Conservation (phyloP, 2,797 vertebrate genomes). For the Peromyscus nudipes region DNA sequence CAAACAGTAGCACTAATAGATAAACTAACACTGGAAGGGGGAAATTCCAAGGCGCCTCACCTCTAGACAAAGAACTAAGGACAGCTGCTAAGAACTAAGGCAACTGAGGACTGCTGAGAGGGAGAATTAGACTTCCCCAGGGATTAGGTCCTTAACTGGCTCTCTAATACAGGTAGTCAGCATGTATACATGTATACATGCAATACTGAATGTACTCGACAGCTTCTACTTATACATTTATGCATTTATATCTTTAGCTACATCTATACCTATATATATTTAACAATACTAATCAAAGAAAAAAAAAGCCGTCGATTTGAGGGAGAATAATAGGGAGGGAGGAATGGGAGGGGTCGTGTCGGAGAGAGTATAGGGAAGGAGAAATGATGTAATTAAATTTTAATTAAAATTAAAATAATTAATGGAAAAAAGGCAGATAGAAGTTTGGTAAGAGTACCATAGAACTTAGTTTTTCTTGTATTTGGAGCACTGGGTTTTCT, state of each 20-base stretch:
- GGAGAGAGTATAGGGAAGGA: background rate
- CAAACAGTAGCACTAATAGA: background rate
- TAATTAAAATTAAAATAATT: background rate
- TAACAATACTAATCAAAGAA: background rate
- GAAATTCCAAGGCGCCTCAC: fast-evolving
- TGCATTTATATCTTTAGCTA: background rate
- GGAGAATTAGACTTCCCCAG: no score
- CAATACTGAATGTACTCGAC: background rate
- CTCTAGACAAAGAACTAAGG: background rate
- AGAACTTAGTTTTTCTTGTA: background rate
- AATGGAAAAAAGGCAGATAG: background rate
- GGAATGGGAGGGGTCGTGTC: background rate
- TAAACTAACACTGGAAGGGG: background rate
- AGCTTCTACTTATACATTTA: background rate
- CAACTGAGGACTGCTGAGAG: background rate
- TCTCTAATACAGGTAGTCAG: background rate
- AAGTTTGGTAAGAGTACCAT: background rate
- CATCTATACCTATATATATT: background rate
- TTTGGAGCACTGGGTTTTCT: background rate
- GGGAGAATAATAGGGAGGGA: background rate
- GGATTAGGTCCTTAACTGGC: background rate
- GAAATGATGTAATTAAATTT: background rate
- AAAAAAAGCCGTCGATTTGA: background rate
- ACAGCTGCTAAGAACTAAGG: background rate
- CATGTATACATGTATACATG: background rate